Conservation (phyloP, 2,113 vertebrate genomes). For the Pimephales promelas region DNA sequence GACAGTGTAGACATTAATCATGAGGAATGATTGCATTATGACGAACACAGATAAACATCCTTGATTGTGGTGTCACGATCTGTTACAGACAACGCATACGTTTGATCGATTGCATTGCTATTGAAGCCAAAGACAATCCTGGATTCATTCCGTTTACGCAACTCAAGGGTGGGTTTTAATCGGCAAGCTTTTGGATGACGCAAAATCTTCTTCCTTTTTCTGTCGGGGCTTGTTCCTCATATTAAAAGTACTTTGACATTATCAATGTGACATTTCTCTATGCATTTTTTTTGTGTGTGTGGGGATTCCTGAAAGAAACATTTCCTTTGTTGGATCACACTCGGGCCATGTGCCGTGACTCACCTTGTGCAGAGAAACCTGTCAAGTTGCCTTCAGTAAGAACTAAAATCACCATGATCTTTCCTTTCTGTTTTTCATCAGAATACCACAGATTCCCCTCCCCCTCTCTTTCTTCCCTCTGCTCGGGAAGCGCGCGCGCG, state of each 20-base stretch:
- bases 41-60: conserved; percentile 13
- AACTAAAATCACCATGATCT: conserved; percentile 49
- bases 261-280: background rate
- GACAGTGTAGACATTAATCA: conserved; percentile 12
- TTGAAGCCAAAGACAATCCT: background rate
- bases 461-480: conserved; percentile 37
- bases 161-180: conserved; percentile 5
- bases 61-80: background rate
- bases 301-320: conserved; percentile 46
- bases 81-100: background rate
- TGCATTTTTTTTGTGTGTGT: conserved; percentile 15
- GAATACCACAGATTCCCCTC: conserved; percentile 37
- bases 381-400: conserved; percentile 39
- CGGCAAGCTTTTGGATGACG: background rate
- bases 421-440: conserved; percentile 29
- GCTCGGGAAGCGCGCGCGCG: conserved; percentile 24
- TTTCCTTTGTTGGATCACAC: conserved; percentile 14
- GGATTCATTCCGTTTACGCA: background rate
- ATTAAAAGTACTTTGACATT: background rate
- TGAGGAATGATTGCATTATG: conserved; percentile 4
- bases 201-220: background rate
- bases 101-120: conserved; percentile 1
- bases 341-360: conserved; percentile 8
- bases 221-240: background rate
- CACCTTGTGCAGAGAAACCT: conserved; percentile 44